phyloP scores from a whole-genome alignment of 2,797 vertebrate genomes.

The Poecilia picta region DNA sequence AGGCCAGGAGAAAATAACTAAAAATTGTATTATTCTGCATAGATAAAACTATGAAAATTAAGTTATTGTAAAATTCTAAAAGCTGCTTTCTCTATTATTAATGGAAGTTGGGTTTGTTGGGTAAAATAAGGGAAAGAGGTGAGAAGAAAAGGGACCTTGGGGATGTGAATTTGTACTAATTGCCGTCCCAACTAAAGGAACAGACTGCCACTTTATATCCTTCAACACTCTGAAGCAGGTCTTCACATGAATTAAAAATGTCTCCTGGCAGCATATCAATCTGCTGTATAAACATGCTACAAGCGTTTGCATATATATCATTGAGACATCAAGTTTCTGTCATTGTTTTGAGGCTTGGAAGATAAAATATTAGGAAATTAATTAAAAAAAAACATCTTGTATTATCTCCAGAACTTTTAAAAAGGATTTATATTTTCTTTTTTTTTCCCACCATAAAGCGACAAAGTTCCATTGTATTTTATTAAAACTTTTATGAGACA shows the following conservation, averaged over 20 bases:
- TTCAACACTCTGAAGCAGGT: background rate
- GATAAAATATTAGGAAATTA: background rate
- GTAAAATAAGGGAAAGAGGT: conserved; percentile 24
- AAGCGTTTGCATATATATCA: background rate
- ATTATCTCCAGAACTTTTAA: background rate
- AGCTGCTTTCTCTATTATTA: conserved; percentile 40
- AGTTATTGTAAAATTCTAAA: conserved; percentile 45
- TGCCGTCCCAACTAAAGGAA: conserved; percentile 73
- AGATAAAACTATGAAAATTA: conserved; percentile 50
- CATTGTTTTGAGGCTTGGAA: background rate
- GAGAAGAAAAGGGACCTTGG: conserved; percentile 35
- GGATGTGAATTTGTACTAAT: conserved; percentile 69
- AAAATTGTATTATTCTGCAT: conserved; percentile 20
- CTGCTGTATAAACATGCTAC: background rate
- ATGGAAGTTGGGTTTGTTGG: conserved; percentile 43
- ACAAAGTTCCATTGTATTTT: background rate
- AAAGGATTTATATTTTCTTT: background rate
- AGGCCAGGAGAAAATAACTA: conserved; percentile 8
- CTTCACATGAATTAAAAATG: background rate
- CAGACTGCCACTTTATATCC: conserved; percentile 49
- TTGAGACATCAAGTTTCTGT: background rate
- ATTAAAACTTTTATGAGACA: background rate
- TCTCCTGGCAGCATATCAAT: background rate
- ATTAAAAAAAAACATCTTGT: background rate
- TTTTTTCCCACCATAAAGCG: background rate